A percentile compares a stretch with the other conserved stretches of the same genome.
Conservation (phyloP, 2,797 vertebrate species). For the Poeciliopsis presidionis region DNA sequence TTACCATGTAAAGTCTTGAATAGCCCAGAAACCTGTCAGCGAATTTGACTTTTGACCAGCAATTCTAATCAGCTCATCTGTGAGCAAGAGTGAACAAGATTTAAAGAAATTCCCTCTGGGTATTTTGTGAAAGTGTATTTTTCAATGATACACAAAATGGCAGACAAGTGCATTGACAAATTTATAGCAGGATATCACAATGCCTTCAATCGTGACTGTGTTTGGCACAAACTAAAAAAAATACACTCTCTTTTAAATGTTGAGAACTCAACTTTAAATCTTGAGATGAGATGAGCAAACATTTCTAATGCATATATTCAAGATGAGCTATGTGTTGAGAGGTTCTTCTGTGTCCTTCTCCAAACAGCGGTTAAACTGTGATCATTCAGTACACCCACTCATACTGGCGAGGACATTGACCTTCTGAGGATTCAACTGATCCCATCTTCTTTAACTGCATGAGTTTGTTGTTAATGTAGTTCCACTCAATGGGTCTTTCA, state of each 20-base stretch:
- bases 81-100: background rate
- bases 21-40: background rate
- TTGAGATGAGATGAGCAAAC: background rate
- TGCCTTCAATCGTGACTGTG: background rate
- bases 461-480: background rate
- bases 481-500: background rate
- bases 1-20: background rate
- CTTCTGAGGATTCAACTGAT: background rate
- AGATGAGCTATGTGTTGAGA: background rate
- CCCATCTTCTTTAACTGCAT: background rate
- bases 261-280: background rate
- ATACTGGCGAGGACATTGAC: background rate
- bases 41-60: slow-evolving; percentile 3
- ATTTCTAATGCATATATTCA: background rate
- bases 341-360: background rate
- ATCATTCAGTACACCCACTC: background rate
- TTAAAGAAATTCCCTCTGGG: background rate
- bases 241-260: background rate
- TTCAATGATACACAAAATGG: background rate
- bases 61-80: background rate
- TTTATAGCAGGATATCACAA: background rate
- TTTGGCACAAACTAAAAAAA: background rate
- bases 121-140: background rate
- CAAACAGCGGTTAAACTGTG: background rate
- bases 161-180: background rate